Conservation (phyloP, 2,797 vertebrate species). For the Champsocephalus esox region DNA sequence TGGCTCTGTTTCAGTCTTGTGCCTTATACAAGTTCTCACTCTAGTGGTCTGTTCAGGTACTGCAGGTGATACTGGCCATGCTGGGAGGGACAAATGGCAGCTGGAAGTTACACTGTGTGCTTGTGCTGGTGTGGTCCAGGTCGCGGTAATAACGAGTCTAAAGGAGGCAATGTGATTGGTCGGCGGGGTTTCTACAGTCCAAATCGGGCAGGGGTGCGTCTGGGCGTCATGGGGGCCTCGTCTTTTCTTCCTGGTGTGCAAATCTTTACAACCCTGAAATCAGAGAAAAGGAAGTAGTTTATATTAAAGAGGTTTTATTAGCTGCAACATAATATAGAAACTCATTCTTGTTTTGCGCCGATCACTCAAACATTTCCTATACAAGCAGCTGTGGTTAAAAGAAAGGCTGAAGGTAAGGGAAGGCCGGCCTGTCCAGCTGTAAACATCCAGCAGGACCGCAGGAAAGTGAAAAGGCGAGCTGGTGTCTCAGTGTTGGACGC, state of each 20-base stretch:
- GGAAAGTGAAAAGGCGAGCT: slow-evolving; percentile 46
- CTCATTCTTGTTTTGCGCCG: neutral
- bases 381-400: neutral
- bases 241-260: slow-evolving; percentile 95
- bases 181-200: slow-evolving; percentile 84
- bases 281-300: slow-evolving; percentile 6
- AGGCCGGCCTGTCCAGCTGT: slow-evolving; percentile 1
- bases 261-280: slow-evolving; percentile 90
- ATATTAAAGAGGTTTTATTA: slow-evolving; percentile 5
- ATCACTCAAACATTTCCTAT: slow-evolving; percentile 2
- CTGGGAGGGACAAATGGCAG: slow-evolving; percentile 27
- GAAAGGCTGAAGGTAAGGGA: neutral
- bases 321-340: neutral
- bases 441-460: slow-evolving; percentile 40
- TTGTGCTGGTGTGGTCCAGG: slow-evolving; percentile 27
- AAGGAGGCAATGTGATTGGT: neutral
- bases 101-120: slow-evolving; percentile 17
- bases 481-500: slow-evolving; percentile 66
- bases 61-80: slow-evolving; percentile 62
- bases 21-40: slow-evolving; percentile 89
- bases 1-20: slow-evolving; percentile 50
- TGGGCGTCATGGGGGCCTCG: slow-evolving; percentile 93
- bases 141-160: slow-evolving; percentile 14
- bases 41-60: slow-evolving; percentile 81
- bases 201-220: slow-evolving; percentile 93